Evolutionary conservation across 1,140 invertebrate genomes (phyloP), one percentile per base, ranked within the genome.

Genomic region (Orius laevigatus): DNA sequence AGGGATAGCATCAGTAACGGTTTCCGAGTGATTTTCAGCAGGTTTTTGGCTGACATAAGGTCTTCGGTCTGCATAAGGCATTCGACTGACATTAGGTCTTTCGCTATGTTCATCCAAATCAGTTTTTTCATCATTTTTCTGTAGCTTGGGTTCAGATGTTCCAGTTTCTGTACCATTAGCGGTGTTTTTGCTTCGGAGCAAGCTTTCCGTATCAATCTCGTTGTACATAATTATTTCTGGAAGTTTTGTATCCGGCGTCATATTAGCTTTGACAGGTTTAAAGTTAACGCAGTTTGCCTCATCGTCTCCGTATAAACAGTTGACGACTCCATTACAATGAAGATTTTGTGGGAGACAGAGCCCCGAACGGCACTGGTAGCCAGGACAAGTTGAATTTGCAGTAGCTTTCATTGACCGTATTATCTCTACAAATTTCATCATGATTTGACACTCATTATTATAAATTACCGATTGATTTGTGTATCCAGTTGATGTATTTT

Each of bases 301-400:
- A 66, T 87, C 84, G 59, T 84, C 81, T 9, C 72, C 81, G 25
- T 74, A 66, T 25, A 85, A 60, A 55, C 84, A 88, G 57, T 87
- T 77, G 2, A 84, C 71, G 40, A 72, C 66, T 56, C 71, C 70
- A 58, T 87, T 76, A 60, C 83, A 88, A 33, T 70, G 67, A 45
- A 69, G 62, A 50, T 71, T 69, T 38, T 64, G 66, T 0, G 77
- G 64, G n/a, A 87, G 62, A 60, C 84, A 88, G 59, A 70, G 71
- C 51, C 73, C 60, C 11, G 55, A 72, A 14, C 69, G 62, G 55
- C 81, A 83, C 20, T 66, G 66, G 54, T 76, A 77, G 3, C 79
- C 81, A 0, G 79, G 79, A 67, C 82, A 85, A 33, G 67, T 62
- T 51, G 69, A 66, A 8, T 12, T 10, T n/a, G 19, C 46, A 71